phyloP scores from a whole-genome alignment of 2,888 invertebrate species.

The Isotomurus palustris region DNA sequence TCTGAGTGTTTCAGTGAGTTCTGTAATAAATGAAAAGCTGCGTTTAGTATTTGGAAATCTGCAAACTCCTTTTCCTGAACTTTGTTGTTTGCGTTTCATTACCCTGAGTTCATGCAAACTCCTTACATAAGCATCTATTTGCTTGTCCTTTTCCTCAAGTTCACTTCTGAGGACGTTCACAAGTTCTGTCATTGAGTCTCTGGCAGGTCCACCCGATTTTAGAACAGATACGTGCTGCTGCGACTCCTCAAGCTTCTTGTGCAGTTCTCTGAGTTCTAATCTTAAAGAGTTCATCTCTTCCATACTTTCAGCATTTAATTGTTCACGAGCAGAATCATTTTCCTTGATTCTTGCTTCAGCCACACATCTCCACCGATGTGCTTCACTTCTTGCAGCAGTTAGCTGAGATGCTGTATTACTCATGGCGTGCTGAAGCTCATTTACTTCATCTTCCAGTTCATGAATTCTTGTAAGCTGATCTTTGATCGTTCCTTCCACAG shows the following conservation, averaged over 20 bases:
- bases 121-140: slow-evolving; percentile 47
- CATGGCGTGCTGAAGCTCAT: slow-evolving; percentile 54
- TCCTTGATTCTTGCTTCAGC: slow-evolving; percentile 63
- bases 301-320: slow-evolving; percentile 21
- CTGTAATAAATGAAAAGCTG: slow-evolving; percentile 15
- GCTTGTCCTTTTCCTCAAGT: slow-evolving; percentile 38
- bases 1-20: slow-evolving; percentile 6
- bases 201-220: slow-evolving; percentile 28
- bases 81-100: slow-evolving; percentile 20
- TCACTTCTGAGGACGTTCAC: slow-evolving; percentile 29
- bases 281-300: slow-evolving; percentile 36
- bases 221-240: slow-evolving; percentile 29
- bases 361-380: slow-evolving; percentile 63
- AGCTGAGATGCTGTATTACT: slow-evolving; percentile 56
- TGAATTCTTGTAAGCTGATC: slow-evolving; percentile 44
- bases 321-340: slow-evolving; percentile 59
- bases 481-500: slow-evolving; percentile 43
- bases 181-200: slow-evolving; percentile 26
- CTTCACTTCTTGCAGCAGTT: slow-evolving; percentile 55
- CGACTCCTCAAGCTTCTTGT: slow-evolving; percentile 60
- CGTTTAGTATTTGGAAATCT: slow-evolving; percentile 1
- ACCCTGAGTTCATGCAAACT: slow-evolving; percentile 54
- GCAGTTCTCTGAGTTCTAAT: slow-evolving; percentile 53
- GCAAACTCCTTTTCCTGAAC: not conserved
- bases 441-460: slow-evolving; percentile 58